Evolutionary conservation across 2,113 vertebrate species (phyloP), one percentile per base, ranked within the genome.

Genomic region (Pelodiscus sinensis): DNA sequence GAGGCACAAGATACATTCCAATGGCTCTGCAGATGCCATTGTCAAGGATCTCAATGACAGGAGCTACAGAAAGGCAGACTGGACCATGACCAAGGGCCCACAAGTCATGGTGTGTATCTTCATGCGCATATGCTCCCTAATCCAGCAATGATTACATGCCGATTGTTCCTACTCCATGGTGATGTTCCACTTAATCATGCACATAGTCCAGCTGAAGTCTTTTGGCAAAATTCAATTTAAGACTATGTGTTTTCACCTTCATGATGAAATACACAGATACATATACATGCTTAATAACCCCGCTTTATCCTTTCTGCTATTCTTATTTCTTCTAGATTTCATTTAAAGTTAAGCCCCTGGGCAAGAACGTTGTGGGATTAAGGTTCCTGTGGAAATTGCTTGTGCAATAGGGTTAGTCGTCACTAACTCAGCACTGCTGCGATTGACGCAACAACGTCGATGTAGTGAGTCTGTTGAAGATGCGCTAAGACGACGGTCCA

Each of bases 201-300:
- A 91, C 27, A 80, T 19, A 81, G 31, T 83, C 84, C 84, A 89
- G 78, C 60, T 90, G 87, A 91, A 93, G 91, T 78, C 24, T 83
- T 65, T 84, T 85, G 44, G 11, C 81, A 60, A 87, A 92, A 86
- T n/a, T 38, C 6, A 90, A 13, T 18, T 51, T 51, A 62, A 31
- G 57, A 24, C 29, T 12, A 52, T 22, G 29, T 65, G 65, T 50
- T 35, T 86, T 85, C 10, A 87, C 77, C 83, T 8, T 19, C 3
- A 44, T 5, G 6, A 24, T 58, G 57, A 58, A 24, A 58, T 57
- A 13, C 13, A 13, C 25, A 22, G 24, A 58, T 60, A 29, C 87
- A 14, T 16, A 77, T 31, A 77, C 0, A 0, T 80, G 73, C 9
- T 58, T 77, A 73, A 65, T 77, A 78, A 22, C 31, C 5, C 79